Evolutionary conservation across 2,113 vertebrate genomes (phyloP), one percentile per base, ranked within the genome.

Genomic region (Psittacula cyanocephala): DNA sequence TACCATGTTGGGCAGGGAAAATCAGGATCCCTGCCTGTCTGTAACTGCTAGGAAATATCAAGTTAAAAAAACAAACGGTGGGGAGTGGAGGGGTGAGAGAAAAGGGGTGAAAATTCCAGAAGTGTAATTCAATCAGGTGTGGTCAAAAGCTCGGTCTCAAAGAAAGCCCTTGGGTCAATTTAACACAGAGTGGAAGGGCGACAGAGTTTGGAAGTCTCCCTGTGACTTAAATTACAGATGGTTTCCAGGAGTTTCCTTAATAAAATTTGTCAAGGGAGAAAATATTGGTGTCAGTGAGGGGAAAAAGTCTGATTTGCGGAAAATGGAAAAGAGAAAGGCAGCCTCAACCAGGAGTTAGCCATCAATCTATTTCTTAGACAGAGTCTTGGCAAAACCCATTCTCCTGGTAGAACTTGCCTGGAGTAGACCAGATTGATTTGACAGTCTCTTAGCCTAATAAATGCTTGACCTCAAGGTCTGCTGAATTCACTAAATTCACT

Each of bases 391-490:
- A 95, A 96, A 96, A 93, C 28, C 77, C 83, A 80, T 93, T 76
- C 92, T 96, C 91, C 80, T 95, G 92, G 95, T 95, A 79, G 96
- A 95, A 96, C 88, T 91, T 93, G 95, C 94, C 95, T 93, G 93
- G 89, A 97, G 96, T 93, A 91, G 89, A 83, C 91, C 89, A 92
- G 94, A 97, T 97, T 97, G 97, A 97, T 97, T 92, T 96, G 95
- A 96, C 96, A 97, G 94, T 97, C 97, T 97, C 93, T 97, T 96
- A 96, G 95, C 95, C 97, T 97, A 97, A 97, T 97, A 97, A 97
- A 97, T 94, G 94, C 80, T 64, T 97, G 97, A 97, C 97, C 97
- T 91, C 89, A 14, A 95, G 96, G 97, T 97, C 93, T 95, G 94
- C 96, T 97, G 97, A 97, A 97, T 97, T 91, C 97, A 97, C 95